Percentiles rank a stretch among this genome's conserved stretches.
Conservation (phyloP, 2,888 invertebrate genomes). For the Nipponacmea schrenckii region DNA sequence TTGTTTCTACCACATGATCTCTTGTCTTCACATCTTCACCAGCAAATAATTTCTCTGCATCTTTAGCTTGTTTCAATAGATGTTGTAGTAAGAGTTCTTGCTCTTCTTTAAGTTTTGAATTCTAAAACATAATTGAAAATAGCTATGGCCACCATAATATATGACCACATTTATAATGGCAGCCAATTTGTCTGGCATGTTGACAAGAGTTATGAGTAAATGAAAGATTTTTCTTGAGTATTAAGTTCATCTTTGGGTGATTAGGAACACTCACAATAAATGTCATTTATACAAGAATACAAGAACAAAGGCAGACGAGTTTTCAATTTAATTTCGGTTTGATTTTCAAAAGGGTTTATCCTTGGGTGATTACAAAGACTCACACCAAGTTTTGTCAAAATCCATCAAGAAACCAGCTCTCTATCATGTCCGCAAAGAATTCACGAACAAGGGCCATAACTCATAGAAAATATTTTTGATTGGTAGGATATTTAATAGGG, state of each 20-base stretch:
- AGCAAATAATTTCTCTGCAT: slow-evolving; percentile 49
- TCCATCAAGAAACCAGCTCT: too few species aligned
- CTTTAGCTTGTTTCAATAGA: slow-evolving; percentile 58
- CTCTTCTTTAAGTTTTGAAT: slow-evolving; percentile 60
- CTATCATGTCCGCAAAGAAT: too few species aligned
- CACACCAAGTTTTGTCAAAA: too few species aligned
- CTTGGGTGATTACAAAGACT: too few species aligned
- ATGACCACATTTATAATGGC: neutral
- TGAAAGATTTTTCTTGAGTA: too few species aligned
- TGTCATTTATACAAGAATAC: neutral
- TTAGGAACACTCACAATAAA: neutral
- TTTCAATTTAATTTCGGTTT: too few species aligned
- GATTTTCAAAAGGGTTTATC: too few species aligned
- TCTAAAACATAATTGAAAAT: slow-evolving; percentile 41
- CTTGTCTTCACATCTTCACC: slow-evolving; percentile 50
- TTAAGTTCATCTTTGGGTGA: neutral
- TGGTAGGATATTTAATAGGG: too few species aligned
- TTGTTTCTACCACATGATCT: slow-evolving; percentile 55
- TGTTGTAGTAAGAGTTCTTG: slow-evolving; percentile 55
- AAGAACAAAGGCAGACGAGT: slow-evolving; percentile 5
- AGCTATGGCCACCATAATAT: neutral
- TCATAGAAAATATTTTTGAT: too few species aligned
- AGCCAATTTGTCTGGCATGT: too few species aligned
- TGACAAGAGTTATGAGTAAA: too few species aligned
- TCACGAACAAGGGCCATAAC: too few species aligned